Conservation (phyloP, 2,113 vertebrate genomes). For the Myotis yumanensis region DNA sequence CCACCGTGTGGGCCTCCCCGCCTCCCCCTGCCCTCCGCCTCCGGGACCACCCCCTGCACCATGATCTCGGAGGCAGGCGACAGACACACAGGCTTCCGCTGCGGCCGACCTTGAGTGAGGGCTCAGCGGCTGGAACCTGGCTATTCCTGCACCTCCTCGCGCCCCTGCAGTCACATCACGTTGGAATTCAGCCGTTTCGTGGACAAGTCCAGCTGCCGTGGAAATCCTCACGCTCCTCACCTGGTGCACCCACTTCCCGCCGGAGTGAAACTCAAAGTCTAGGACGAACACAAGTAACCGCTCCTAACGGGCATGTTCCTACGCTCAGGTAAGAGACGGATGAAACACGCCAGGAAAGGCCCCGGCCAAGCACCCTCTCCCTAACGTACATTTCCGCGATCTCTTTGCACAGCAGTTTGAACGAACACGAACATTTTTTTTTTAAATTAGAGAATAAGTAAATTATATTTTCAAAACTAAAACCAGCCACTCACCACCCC, state of each 20-base stretch:
- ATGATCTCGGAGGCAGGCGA: constrained; percentile 43
- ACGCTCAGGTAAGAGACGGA: constrained; percentile 22
- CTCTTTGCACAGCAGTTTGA: constrained; percentile 1
- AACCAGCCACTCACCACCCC: not conserved
- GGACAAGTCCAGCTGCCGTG: not conserved
- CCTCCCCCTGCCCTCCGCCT: accelerated
- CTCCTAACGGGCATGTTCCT: not conserved
- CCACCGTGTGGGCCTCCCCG: not conserved
- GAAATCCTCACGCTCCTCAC: constrained; percentile 23
- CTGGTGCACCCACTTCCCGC: not conserved
- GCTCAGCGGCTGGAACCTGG: constrained; percentile 42
- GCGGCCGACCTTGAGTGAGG: constrained; percentile 50
- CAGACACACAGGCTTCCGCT: constrained; percentile 30
- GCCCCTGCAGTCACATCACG: not conserved
- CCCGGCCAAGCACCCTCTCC: constrained; percentile 5
- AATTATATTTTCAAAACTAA: constrained; percentile 29
- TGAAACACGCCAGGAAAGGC: not conserved
- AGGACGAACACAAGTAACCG: constrained; percentile 9
- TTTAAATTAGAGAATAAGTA: not conserved
- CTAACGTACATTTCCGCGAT: constrained; percentile 36
- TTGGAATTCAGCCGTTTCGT: constrained; percentile 14
- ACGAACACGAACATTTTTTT: not conserved
- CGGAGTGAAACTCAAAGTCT: constrained; percentile 33
- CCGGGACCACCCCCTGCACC: not conserved
- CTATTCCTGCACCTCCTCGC: not conserved